Conservation (phyloP, 2,113 vertebrate species). For the Perca flavescens region DNA sequence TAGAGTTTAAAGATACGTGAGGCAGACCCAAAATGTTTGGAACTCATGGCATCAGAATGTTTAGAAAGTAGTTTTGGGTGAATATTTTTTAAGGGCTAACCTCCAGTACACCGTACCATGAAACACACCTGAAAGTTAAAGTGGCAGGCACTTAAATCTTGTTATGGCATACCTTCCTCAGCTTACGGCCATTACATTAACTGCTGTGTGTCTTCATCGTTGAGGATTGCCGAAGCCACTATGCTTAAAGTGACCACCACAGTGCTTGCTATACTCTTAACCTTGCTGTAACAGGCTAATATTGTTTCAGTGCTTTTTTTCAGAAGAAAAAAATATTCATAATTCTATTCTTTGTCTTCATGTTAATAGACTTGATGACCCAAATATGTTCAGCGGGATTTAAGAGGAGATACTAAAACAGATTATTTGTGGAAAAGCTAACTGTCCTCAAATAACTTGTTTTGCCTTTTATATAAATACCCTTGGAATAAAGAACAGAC, state of each 20-base stretch:
- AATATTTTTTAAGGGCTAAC: conserved; percentile 70
- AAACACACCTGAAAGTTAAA: conserved; percentile 29
- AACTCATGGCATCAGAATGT: conserved; percentile 3
- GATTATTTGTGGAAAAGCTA: conserved; percentile 62
- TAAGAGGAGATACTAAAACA: conserved; percentile 43
- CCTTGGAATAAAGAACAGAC: conserved; percentile 41
- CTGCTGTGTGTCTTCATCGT: conserved; percentile 26
- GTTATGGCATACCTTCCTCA: neutral
- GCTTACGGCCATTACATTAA: conserved; percentile 13
- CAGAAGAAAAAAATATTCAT: conserved; percentile 8
- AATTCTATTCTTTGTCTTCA: conserved; percentile 18
- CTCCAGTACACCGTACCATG: conserved; percentile 35
- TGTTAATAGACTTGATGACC: conserved; percentile 41
- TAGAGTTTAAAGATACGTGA: conserved; percentile 13
- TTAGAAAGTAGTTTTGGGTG: conserved; percentile 20
- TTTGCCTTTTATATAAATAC: conserved; percentile 73
- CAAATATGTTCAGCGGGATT: conserved; percentile 40
- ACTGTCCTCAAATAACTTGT: conserved; percentile 60
- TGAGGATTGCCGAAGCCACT: conserved; percentile 37
- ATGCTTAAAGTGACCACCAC: conserved; percentile 43
- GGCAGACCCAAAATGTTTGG: conserved; percentile 8
- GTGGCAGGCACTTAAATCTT: conserved; percentile 21
- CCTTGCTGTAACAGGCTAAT: conserved; percentile 13
- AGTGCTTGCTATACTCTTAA: conserved; percentile 55
- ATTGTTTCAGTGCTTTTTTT: conserved; percentile 18